phyloP scores from a whole-genome alignment of 2,113 vertebrate species.

The Fulica atra region DNA sequence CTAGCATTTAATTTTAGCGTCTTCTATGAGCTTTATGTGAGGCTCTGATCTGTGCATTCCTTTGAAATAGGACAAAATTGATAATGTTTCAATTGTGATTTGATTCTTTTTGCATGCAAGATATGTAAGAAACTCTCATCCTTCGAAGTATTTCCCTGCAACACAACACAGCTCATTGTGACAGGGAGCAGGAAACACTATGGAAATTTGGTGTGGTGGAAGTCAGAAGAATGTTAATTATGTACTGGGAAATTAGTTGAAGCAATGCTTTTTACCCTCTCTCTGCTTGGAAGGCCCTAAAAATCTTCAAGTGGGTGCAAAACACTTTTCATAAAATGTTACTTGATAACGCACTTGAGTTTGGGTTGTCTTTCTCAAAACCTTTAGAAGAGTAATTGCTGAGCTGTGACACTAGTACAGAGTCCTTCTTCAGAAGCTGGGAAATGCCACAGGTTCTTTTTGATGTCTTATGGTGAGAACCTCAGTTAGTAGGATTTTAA shows the following conservation, averaged over 20 bases:
- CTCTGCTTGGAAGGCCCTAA: neutral
- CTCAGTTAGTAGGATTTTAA: neutral
- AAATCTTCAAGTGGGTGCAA: neutral
- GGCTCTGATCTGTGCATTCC: neutral
- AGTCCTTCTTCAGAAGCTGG: neutral
- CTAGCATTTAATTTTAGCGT: neutral
- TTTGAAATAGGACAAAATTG: neutral
- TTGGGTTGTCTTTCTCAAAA: neutral
- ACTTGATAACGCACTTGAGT: neutral
- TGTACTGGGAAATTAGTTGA: neutral
- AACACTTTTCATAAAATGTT: neutral
- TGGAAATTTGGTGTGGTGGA: neutral
- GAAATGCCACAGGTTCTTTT: neutral
- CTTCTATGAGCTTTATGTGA: neutral
- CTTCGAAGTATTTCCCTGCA: neutral
- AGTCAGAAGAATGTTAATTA: conserved; percentile 2
- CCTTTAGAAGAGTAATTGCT: neutral
- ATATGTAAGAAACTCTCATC: neutral
- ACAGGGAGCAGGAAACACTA: neutral
- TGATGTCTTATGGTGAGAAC: neutral
- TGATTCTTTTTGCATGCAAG: neutral
- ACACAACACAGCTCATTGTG: neutral
- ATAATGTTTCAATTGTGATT: neutral
- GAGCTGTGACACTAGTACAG: neutral
- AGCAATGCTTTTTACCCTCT: neutral